These are phyloP conservation scores for Corythoichthys intestinalis DNA, from an alignment of 2,113 vertebrate species.

Conservation along the genomic window DNA sequence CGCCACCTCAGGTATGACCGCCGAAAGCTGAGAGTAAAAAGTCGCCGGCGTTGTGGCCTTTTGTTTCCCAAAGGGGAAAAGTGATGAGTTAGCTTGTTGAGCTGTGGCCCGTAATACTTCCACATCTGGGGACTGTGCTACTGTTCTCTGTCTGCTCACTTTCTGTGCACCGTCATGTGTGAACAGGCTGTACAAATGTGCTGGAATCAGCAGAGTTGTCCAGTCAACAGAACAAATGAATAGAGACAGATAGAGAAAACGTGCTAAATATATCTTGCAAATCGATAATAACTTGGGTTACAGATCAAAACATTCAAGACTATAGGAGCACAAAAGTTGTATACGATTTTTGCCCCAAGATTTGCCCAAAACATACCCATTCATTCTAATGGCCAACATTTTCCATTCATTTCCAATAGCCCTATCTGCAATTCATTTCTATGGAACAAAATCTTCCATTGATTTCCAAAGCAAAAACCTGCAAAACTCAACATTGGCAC, in stretches of 20 bases:
- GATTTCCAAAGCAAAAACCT: too few species aligned
- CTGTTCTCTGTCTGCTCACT: slow-evolving; percentile 14
- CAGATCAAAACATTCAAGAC: too few species aligned
- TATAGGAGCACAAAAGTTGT: too few species aligned
- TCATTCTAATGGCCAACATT: too few species aligned
- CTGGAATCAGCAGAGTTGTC: slow-evolving; percentile 24
- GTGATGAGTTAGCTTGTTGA: slow-evolving; percentile 42
- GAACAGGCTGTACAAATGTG: slow-evolving; percentile 12
- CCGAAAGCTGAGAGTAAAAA: neutral
- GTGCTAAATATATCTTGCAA: slow-evolving; percentile 21
- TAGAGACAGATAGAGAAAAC: slow-evolving; percentile 9
- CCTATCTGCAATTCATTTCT: too few species aligned
- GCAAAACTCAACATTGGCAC: too few species aligned
- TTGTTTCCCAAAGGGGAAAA: slow-evolving; percentile 7
- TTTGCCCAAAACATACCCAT: too few species aligned
- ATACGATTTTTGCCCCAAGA: too few species aligned
- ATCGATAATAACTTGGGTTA: neutral
- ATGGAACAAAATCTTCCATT: too few species aligned
- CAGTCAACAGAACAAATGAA: slow-evolving; percentile 20
- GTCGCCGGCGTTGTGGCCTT: slow-evolving; percentile 1
- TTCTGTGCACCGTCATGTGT: slow-evolving; percentile 30
- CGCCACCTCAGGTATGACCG: slow-evolving; percentile 68
- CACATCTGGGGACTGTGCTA: slow-evolving; percentile 39
- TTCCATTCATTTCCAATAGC: too few species aligned
- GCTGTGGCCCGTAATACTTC: slow-evolving; percentile 48